Conservation (phyloP, 1,140 invertebrate genomes). For the Lasioglossum albipes region DNA sequence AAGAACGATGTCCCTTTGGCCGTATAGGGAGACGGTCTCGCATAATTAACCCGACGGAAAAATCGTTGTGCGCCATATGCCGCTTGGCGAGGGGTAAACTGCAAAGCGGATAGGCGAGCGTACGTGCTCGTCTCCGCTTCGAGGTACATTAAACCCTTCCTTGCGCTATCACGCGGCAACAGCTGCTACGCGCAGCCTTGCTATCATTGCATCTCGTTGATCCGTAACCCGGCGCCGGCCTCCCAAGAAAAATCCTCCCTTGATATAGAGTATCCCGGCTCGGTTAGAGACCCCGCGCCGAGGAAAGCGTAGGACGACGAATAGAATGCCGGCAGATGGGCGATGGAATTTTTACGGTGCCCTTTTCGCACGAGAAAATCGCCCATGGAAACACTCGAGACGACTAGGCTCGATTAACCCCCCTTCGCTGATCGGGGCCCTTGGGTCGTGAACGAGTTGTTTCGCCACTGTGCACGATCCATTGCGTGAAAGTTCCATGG, state of each 20-base stretch:
- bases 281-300: not conserved
- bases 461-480: too few relatives aligned
- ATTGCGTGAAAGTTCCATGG: too few relatives aligned
- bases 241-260: slow-evolving; percentile 16
- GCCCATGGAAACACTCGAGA: too few relatives aligned
- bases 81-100: slow-evolving; percentile 63
- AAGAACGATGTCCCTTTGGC: slow-evolving; percentile 31
- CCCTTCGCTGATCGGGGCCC: too few relatives aligned
- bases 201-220: slow-evolving; percentile 70
- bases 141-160: slow-evolving; percentile 71
- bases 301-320: not conserved
- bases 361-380: not conserved
- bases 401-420: too few relatives aligned
- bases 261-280: slow-evolving; percentile 1
- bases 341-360: not conserved
- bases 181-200: slow-evolving; percentile 70
- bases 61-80: slow-evolving; percentile 71
- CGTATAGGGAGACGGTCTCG: slow-evolving; percentile 55
- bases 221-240: slow-evolving; percentile 34
- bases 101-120: slow-evolving; percentile 62
- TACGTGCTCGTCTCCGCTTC: slow-evolving; percentile 61
- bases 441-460: too few relatives aligned
- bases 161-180: slow-evolving; percentile 69
- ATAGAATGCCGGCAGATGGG: not conserved
- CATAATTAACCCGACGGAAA: slow-evolving; percentile 70